These are phyloP conservation scores for Elachura formosa DNA, from an alignment of 2,113 vertebrate genomes.

Conservation along the genomic window DNA sequence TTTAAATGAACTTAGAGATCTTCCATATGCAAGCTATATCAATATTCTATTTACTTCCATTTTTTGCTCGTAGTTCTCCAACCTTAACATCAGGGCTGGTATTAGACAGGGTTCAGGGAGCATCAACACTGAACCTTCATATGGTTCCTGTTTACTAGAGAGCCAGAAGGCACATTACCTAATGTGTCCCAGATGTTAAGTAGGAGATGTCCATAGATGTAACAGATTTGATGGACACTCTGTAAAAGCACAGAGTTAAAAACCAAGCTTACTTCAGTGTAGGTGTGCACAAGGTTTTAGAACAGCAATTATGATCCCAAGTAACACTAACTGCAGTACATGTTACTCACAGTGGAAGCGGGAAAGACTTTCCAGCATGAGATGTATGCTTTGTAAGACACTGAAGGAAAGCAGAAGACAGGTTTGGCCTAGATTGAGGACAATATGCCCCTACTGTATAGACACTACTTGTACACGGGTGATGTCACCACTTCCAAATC, in stretches of 20 bases:
- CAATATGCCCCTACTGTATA: not conserved
- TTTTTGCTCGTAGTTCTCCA: not conserved
- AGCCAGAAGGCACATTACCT: conserved; percentile 54
- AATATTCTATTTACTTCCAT: not conserved
- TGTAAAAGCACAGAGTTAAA: conserved; percentile 1
- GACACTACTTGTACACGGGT: not conserved
- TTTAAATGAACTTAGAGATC: not conserved
- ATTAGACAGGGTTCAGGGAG: not conserved
- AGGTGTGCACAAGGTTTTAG: not conserved
- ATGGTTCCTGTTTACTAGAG: conserved; percentile 62
- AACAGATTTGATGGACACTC: not conserved
- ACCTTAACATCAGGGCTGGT: not conserved
- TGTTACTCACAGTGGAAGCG: not conserved
- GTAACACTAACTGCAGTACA: not conserved
- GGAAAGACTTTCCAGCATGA: not conserved
- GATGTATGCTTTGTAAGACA: not conserved
- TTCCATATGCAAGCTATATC: not conserved
- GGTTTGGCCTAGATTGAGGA: not conserved
- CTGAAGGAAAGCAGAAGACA: not conserved
- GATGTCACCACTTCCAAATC: conserved; percentile 11
- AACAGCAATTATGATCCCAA: not conserved
- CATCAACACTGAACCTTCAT: conserved; percentile 38
- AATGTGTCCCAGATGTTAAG: conserved; percentile 18
- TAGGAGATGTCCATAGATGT: conserved; percentile 22
- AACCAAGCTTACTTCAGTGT: not conserved